Evolutionary conservation across 2,113 vertebrate genomes (phyloP).

Genomic region (Ptilorrhoa leucosticta): DNA sequence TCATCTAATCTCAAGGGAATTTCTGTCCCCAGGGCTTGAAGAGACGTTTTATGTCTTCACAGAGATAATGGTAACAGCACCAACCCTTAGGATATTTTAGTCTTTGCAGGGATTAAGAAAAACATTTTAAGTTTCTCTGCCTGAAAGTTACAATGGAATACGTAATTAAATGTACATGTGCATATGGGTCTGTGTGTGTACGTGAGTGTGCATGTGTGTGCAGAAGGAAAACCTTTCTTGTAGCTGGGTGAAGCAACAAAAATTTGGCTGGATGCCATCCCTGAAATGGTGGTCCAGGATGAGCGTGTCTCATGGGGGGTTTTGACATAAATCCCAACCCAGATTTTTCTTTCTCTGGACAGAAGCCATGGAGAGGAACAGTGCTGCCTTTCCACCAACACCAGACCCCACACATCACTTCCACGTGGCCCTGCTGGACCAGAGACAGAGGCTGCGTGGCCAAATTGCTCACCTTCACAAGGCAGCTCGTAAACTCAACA

Average conservation of each 20-base stretch:
- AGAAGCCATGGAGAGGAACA: slow-evolving; percentile 59
- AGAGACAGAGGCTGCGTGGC: slow-evolving; percentile 52
- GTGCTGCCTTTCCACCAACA: neutral
- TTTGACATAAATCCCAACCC: neutral
- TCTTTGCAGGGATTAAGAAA: neutral
- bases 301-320: neutral
- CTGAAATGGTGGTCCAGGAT: neutral
- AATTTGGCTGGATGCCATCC: neutral
- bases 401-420: slow-evolving; percentile 55
- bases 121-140: neutral
- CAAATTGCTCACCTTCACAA: slow-evolving; percentile 67
- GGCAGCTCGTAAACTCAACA: slow-evolving; percentile 56
- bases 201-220: neutral
- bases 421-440: slow-evolving; percentile 62
- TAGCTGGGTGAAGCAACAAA: neutral
- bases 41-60: neutral
- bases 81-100: neutral
- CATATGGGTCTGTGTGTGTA: neutral
- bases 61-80: neutral
- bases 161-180: neutral
- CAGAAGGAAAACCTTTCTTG: neutral
- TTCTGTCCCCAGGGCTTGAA: neutral
- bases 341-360: neutral
- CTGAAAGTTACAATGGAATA: neutral
- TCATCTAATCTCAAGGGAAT: neutral